These are phyloP conservation scores for Bradypodion ventrale DNA, from an alignment of 2,797 vertebrate species.

Conservation along the genomic window DNA sequence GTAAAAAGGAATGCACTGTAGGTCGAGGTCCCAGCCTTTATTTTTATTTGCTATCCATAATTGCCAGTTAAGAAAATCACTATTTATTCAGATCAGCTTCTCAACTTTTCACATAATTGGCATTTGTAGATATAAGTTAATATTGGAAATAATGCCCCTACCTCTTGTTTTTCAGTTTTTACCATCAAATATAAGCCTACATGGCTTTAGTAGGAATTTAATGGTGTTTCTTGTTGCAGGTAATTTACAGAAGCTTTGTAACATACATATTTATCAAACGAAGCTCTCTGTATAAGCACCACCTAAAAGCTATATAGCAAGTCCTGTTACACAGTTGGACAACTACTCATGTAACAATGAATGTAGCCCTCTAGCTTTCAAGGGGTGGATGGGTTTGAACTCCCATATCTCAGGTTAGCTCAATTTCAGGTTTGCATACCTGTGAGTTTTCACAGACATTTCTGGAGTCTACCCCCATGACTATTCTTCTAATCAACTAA, in stretches of 20 bases:
- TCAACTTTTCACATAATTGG: constrained; percentile 14
- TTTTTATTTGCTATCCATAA: constrained; percentile 18
- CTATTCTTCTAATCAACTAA: background rate
- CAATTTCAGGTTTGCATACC: background rate
- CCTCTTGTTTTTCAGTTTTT: background rate
- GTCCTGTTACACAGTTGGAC: background rate
- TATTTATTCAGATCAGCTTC: constrained; percentile 7
- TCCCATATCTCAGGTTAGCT: background rate
- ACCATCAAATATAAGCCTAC: background rate
- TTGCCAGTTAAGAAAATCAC: constrained; percentile 13
- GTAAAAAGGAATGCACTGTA: background rate
- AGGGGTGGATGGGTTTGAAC: background rate
- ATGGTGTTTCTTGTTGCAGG: background rate
- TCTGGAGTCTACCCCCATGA: background rate
- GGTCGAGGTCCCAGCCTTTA: background rate
- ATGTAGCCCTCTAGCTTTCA: background rate
- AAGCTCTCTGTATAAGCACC: background rate
- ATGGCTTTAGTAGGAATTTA: background rate
- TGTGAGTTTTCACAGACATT: background rate
- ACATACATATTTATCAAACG: background rate
- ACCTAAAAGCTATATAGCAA: background rate
- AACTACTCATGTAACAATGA: background rate
- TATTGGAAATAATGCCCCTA: background rate
- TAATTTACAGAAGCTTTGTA: background rate
- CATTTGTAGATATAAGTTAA: constrained; percentile 7